Evolutionary conservation across 2,888 invertebrate genomes (phyloP), one percentile per base, ranked within the genome.

Genomic region (Eupithecia dodoneata): DNA sequence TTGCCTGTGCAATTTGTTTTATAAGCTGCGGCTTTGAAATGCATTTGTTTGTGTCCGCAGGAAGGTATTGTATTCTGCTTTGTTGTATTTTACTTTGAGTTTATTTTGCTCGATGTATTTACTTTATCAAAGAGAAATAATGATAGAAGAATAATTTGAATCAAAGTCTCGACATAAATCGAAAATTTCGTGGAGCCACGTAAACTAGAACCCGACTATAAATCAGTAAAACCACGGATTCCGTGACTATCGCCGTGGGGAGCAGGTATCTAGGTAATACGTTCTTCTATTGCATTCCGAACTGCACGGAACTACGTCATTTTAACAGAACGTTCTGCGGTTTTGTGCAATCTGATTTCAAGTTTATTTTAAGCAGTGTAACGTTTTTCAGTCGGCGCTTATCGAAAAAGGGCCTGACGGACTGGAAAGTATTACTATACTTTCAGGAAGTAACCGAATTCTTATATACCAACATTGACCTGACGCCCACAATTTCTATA

Each of bases 171-270:
- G 55, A n/a, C n/a, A 18, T 55, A 12, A 9, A 18, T 59, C 65
- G 74, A 82, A 83, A 83, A 83, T 82, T 81, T 77, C 83, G 63
- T 75, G n/a, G 69, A 77, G 72, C 81, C 81, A 83, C 83, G 85
- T 10, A 59, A 82, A 76, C 76, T 75, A 41, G 12, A 74, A 76
- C 83, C 49, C n/a, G 55, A 6, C 55, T 59, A 83, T 86, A 86
- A 84, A 86, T 86, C 84, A 85, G 79, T 75, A 2, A 69, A 80
- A 80, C 71, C 74, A 71, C 73, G 75, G 77, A 76, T 82, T 71
- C 79, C 81, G 82, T 81, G 81, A 78, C 81, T 79, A 49, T 13
- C n/a, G 4, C 10, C 30, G 63, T 18, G 18, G 12, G 63, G 12
- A 41, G 65, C 65, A 41, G 41, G 4, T 66, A 63, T 66, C 66